A percentile compares a stretch with the other conserved stretches of the same genome.
Evolutionary conservation across 1,140 invertebrate genomes (phyloP).

Genomic region (Drosophila nasuta): DNA sequence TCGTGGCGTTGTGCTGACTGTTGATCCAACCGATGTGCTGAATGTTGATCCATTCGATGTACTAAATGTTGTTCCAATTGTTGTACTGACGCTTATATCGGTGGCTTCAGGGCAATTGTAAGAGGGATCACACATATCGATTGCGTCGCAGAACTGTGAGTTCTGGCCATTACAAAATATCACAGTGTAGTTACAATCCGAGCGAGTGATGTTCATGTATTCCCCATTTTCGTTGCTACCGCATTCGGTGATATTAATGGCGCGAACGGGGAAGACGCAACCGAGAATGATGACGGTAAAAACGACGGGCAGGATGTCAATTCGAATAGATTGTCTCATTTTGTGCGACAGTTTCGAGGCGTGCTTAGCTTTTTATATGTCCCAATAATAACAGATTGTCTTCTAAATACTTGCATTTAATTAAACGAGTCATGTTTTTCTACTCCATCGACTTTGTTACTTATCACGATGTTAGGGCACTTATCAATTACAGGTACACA

Average conservation of each 20-base stretch:
- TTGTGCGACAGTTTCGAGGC: conserved; percentile 33
- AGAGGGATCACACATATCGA: conserved; percentile 20
- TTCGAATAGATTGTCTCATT: conserved; percentile 55
- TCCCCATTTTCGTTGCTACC: not conserved
- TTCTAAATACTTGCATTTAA: conserved; percentile 75
- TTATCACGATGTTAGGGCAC: conserved; percentile 59
- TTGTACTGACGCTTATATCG: not conserved
- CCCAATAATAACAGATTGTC: conserved; percentile 23
- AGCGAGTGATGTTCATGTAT: conserved; percentile 42
- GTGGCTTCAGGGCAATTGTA: conserved; percentile 20
- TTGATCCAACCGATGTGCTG: conserved; percentile 3
- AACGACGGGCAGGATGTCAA: conserved; percentile 35
- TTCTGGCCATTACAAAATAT: conserved; percentile 48
- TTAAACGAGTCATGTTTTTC: conserved; percentile 61
- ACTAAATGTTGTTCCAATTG: not conserved
- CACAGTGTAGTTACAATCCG: conserved; percentile 44
- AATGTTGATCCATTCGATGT: not conserved
- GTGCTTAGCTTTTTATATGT: conserved; percentile 70
- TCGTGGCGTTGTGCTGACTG: not conserved
- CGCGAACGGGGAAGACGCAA: conserved; percentile 1
- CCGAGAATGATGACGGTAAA: conserved; percentile 14
- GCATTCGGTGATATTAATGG: conserved; percentile 55
- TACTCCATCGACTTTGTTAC: conserved; percentile 27
- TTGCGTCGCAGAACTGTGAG: conserved; percentile 48
- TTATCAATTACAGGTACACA: conserved; percentile 61